Evolutionary conservation across 2,113 vertebrate genomes (phyloP), one percentile per base, ranked within the genome.

Genomic region (Syngnathus scovelli): DNA sequence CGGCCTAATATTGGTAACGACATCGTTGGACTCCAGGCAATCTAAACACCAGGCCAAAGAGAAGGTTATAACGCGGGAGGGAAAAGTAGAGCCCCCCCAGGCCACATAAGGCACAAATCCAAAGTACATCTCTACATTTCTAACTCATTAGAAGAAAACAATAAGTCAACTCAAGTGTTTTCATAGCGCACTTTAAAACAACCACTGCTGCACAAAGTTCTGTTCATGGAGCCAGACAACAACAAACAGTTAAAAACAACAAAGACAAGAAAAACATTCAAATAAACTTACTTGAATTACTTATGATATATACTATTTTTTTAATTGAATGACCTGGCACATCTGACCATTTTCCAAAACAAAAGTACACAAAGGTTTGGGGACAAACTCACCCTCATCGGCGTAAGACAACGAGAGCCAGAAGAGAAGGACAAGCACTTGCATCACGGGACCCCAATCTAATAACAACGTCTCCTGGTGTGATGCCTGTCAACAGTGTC

Each of bases 1-100:
- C 49, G 2, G 48, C 6, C 2, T 6, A 19, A 6, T 1, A n/a
- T 7, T 8, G 19, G 1, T 9, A n/a, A 0, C 0, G 2, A 51
- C 1, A 51, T 9, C 5, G 19, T n/a, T 18, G 27, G 6, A 19
- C 16, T 59, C 18, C 15, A 13, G 12, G 27, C 55, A 33, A 10
- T 6, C 56, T 59, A 4, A 38, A 38, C 16, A 39, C 6, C 13
- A 60, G 33, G 13, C 16, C 33, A 16, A 37, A 37, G 33, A 15
- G 37, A 59, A 36, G 1, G 27, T 37, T 16, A 4, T 33, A 18
- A 15, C 33, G 56, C 5, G 16, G 7, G 33, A 2, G 8, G 27
- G 9, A 4, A 9, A 4, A 9, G 36, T n/a, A 37, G 3, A 8
- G 56, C 18, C 18, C 10, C 27, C 27, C 7, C 6, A 41, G 39